Percentiles rank a stretch among this genome's conserved stretches.
Conservation (phyloP, 2,113 vertebrate genomes). For the Talpa occidentalis region DNA sequence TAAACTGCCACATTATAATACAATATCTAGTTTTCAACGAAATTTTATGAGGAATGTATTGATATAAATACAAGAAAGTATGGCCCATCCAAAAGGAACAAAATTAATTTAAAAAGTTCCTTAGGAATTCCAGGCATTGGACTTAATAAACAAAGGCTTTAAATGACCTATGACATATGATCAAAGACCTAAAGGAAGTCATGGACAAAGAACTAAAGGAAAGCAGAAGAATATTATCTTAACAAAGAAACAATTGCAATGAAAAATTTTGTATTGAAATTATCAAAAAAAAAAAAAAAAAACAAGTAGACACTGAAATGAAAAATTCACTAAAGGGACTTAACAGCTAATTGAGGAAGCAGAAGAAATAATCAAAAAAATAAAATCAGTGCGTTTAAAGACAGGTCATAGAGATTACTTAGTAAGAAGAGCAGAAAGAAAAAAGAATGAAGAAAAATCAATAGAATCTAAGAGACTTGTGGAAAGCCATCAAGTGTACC, state of each 20-base stretch:
- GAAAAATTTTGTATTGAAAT: background rate
- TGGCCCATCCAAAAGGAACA: background rate
- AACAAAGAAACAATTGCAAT: conserved; percentile 1
- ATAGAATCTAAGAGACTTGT: background rate
- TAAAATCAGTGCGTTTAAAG: background rate
- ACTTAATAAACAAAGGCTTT: conserved; percentile 41
- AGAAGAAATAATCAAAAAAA: background rate
- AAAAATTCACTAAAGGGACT: background rate
- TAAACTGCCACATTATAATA: background rate
- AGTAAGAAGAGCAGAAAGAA: background rate
- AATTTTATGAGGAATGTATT: background rate
- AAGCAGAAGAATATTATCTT: background rate
- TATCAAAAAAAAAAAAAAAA: background rate
- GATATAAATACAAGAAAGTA: background rate
- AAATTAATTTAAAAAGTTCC: background rate
- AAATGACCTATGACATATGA: background rate
- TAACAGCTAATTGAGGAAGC: background rate
- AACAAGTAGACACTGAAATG: background rate
- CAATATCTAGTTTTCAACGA: conserved; percentile 19
- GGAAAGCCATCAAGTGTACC: background rate
- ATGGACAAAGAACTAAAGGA: conserved; percentile 23
- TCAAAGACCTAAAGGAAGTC: background rate
- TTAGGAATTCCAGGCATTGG: background rate
- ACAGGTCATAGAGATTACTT: background rate
- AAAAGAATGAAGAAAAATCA: background rate